Conservation (phyloP, 2,797 vertebrate species). For the Gymnoscopelus microlampas region DNA sequence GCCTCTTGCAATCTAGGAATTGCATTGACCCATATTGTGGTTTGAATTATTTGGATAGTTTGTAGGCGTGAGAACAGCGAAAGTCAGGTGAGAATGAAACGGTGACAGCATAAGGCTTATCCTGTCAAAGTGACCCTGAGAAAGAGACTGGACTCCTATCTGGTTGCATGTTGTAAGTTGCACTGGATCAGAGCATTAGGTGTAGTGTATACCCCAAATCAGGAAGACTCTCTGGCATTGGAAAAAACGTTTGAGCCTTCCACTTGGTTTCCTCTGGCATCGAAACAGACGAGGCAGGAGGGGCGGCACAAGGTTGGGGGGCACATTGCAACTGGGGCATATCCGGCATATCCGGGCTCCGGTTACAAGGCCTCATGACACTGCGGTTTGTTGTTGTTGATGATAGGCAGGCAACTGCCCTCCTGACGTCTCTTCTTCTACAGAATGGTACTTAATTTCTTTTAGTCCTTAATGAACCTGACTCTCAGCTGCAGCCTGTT, state of each 20-base stretch:
- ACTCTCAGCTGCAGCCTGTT: too few species aligned
- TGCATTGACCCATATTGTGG: too few species aligned
- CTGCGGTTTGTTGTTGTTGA: slow-evolving; percentile 60
- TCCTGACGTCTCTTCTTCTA: slow-evolving; percentile 20
- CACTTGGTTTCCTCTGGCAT: slow-evolving; percentile 58
- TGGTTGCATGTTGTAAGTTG: neutral
- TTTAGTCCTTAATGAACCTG: slow-evolving; percentile 12
- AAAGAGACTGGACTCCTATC: too few species aligned
- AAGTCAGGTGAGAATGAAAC: too few species aligned
- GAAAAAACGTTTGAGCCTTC: slow-evolving; percentile 47
- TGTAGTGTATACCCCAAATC: slow-evolving; percentile 38
- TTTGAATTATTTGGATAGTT: too few species aligned
- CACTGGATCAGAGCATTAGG: slow-evolving; percentile 33
- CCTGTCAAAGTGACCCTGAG: too few species aligned
- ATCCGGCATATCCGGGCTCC: slow-evolving; percentile 45
- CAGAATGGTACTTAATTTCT: slow-evolving; percentile 36
- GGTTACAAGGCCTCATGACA: slow-evolving; percentile 59
- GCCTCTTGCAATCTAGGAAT: too few species aligned
- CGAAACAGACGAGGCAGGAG: slow-evolving; percentile 44
- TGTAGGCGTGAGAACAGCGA: too few species aligned
- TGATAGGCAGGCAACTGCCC: slow-evolving; percentile 12
- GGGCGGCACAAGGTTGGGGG: neutral
- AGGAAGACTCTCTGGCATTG: slow-evolving; percentile 38
- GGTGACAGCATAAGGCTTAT: too few species aligned
- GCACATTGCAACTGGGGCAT: slow-evolving; percentile 43